Base-by-base conservation (phyloP, 2,797 vertebrate genomes). In the Loris lydekkerianus region DNA sequence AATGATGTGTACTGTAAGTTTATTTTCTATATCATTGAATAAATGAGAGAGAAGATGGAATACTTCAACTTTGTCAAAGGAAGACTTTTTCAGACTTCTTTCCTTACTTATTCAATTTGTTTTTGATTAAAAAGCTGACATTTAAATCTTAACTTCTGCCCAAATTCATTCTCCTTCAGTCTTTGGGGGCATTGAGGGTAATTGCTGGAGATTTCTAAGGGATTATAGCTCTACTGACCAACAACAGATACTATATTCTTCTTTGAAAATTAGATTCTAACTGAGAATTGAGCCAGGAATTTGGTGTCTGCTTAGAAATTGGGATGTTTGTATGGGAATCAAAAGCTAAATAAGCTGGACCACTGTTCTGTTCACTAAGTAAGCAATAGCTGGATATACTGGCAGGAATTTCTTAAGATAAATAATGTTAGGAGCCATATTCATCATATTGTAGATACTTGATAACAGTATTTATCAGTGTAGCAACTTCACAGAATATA, bases 401-500 rank as follows among this genome's bases (percentile, higher is more conserved):
- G 27, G 40, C 83, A 75, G 31, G 94, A 70, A 5, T 49, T 91
- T 95, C n/a, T 78, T 73, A 92, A 95, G 53, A 90, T 86, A 91
- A 94, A 72, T 83, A 88, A 53, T 91, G 76, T 88, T 87, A 80
- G 73, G 27, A 92, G 23, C 37, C 69, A 96, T 84, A 81, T 89
- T 75, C 37, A 86, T 86, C 81, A 90, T 17, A n/a, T 23, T 86
- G 17, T 18, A 78, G 67, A 89, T 40, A 15, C 20, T 83, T 78
- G n/a, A 85, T 93, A 53, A 96, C 72, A 91, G 40, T 82, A 89
- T 91, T 88, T 96, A n/a, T 95, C 81, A 94, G 73, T 40, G 81
- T 27, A 82, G 31, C 49, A 89, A 82, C 8, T 21, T 70, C 56
- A 58, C 27, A 91, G 75, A 90, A 88, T 56, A 69, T 63, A 87